Evolutionary conservation across 2,888 invertebrate species (phyloP), one percentile per base, ranked within the genome.

Genomic region (Phoenoteleia sp.): DNA sequence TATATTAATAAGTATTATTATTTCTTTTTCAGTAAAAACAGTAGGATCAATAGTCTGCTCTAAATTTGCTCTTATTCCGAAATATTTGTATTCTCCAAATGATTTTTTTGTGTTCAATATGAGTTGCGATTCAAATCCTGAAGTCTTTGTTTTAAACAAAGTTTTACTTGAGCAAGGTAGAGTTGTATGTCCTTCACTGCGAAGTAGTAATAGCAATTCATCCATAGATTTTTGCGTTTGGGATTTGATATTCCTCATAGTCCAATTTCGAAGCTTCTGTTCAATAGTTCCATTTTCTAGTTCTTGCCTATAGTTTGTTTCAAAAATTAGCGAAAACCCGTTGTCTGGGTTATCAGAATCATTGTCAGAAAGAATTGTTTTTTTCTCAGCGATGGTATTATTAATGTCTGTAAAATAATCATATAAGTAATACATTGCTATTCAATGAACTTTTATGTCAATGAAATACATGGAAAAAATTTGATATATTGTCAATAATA

Each of bases 81-180:
- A 54, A 39, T 69, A 69, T 69, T 69, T 69, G 29, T 36, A 69
- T 69, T 52, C 54, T 33, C 69, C 69, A n/a, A 69, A 69, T 17
- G 33, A 17, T 11, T 54, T 52, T 52, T 39, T 49, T 7, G 39
- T 60, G 15, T 60, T 74, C n/a, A 60, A 60, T 4, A 74, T 60
- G 5, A 60, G 23, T 47, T 60, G 49, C 1, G 60, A 47, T 29
- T 74, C 72, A 17, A 25, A 49, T 3, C 54, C 36, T 15, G 15
- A 36, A 23, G 39, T 25, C 25, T 69, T 69, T 23, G 36, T 69
- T 52, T 69, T 58, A 60, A 72, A 72, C n/a, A 72, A 49, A 47
- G 72, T 74, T 60, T 74, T 74, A 60, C 47, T 60, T 6, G 72
- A 74, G 3, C 36, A 17, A 25, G 74, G 72, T 1, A 74, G 39